Percentiles rank a stretch among this genome's conserved stretches.
phyloP scores from a whole-genome alignment of 2,113 vertebrate species.

The Chloebia gouldiae region DNA sequence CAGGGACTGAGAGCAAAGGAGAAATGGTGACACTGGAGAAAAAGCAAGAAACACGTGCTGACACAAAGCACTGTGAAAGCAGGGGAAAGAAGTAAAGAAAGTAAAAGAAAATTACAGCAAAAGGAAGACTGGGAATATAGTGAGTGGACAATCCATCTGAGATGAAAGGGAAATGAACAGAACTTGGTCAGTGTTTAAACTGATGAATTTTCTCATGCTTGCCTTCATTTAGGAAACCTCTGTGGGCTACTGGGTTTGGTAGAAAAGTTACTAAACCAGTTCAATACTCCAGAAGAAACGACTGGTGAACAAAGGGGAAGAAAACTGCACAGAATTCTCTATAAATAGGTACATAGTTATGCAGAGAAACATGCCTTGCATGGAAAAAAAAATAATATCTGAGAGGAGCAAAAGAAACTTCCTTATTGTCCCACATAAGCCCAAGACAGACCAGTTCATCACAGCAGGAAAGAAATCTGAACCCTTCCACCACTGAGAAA shows the following conservation, averaged over 20 bases:
- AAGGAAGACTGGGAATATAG: not conserved
- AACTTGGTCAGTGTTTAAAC: not conserved
- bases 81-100: not conserved
- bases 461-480: not conserved
- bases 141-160: not conserved
- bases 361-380: not conserved
- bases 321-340: not conserved
- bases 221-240: not conserved
- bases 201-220: rapidly evolving
- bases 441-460: not conserved
- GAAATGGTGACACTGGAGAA: not conserved
- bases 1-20: not conserved
- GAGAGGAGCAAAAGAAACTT: not conserved
- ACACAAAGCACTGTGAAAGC: not conserved
- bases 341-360: not conserved
- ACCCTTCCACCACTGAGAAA: not conserved
- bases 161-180: not conserved
- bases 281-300: not conserved
- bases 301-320: not conserved
- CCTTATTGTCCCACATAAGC: not conserved
- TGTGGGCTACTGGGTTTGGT: not conserved
- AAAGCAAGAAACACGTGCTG: not conserved
- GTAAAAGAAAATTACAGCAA: not conserved
- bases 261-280: not conserved
- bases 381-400: not conserved